Evolutionary conservation across 2,113 vertebrate genomes (phyloP), one percentile per base, ranked within the genome.

Genomic region (Peromyscus maniculatus): DNA sequence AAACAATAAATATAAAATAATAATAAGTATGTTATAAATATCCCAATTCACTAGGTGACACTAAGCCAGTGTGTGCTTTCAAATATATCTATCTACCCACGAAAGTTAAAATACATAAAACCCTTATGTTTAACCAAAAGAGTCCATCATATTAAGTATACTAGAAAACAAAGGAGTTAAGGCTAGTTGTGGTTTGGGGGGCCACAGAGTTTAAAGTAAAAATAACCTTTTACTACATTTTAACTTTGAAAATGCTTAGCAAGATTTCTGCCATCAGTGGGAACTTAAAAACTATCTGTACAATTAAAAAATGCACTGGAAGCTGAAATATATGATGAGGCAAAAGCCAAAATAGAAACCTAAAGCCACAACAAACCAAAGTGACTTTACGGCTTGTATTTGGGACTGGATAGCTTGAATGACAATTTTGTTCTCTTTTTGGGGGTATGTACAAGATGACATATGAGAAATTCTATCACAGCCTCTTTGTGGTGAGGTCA

Each of bases 401-500:
- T 31, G 24, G 11, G 0, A 24, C 0, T 88, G 67, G 64, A 55
- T 52, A 91, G 78, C 39, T 59, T 43, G 28, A 16, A 95, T 62
- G 21, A 46, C 21, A 71, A 46, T 89, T 10, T 71, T 88, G 79
- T 79, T 62, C 15, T 79, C 62, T 57, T 66, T 55, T 59, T 1
- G 46, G 43, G 28, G 28, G 52, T 39, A 89, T 43, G 22, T 7
- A 71, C 69, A 55, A 49, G 89, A 49, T 86, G 89, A 91, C 91
- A 79, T 19, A 31, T n/a, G 55, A 96, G 67, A 94, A 97, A 94
- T 74, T 91, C 66, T 52, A 66, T 67, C 57, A 78, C 6, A 59
- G 12, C 9, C 22, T 28, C 62, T 91, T 49, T 88, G 52, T 72
- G 59, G 39, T 72, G 28, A 92, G 49, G 78, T 91, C 77, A 94